Evolutionary conservation across 2,888 invertebrate genomes (phyloP).

Genomic region (Erebia aethiops): DNA sequence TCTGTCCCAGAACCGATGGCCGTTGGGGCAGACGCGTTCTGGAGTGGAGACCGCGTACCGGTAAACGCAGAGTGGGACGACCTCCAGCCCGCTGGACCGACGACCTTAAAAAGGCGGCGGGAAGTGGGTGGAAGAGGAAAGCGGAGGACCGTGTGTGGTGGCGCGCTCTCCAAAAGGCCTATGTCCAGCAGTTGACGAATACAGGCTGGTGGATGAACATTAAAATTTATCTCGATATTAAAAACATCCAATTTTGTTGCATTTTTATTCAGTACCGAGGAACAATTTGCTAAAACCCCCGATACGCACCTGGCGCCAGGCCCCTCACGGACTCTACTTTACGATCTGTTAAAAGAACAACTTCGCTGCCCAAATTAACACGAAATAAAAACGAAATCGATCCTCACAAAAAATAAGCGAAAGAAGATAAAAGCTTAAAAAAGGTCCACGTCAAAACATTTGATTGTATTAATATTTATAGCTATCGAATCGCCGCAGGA

Average conservation of each 20-base stretch:
- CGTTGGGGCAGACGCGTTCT: too few relatives aligned
- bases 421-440: slow-evolving; percentile 81
- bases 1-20: too few relatives aligned
- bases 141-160: too few relatives aligned
- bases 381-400: slow-evolving; percentile 81
- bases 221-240: neutral
- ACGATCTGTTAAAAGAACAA: slow-evolving; percentile 83
- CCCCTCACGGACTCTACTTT: slow-evolving; percentile 66
- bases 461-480: slow-evolving; percentile 84
- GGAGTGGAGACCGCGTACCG: too few relatives aligned
- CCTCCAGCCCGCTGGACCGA: too few relatives aligned
- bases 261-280: slow-evolving; percentile 27
- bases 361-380: slow-evolving; percentile 83
- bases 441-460: slow-evolving; percentile 83
- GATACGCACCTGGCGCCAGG: slow-evolving; percentile 71
- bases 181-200: too few relatives aligned
- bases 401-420: slow-evolving; percentile 75
- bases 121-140: too few relatives aligned
- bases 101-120: too few relatives aligned
- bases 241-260: neutral
- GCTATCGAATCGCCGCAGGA: slow-evolving; percentile 77
- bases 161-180: too few relatives aligned
- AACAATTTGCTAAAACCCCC: slow-evolving; percentile 39
- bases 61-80: too few relatives aligned
- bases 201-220: too few relatives aligned